Evolutionary conservation across 2,113 vertebrate genomes (phyloP), one percentile per base, ranked within the genome.

Genomic region (Forbesichthys papilliferus): DNA sequence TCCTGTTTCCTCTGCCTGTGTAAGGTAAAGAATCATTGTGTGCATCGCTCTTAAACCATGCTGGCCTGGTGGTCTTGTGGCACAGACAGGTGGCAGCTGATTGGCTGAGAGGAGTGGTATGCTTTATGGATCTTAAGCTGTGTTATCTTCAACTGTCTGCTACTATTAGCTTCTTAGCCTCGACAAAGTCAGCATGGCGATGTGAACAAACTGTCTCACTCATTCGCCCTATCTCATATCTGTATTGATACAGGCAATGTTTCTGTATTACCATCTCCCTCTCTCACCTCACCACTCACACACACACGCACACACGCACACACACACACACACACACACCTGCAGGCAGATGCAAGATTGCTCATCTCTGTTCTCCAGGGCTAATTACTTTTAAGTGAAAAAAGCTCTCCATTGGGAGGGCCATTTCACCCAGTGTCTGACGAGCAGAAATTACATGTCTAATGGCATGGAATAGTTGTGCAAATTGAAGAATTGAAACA

Each of bases 371-470:
- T 82, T 91, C 87, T 85, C 85, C 68, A 73, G 54, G 82, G 77
- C 86, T 94, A 94, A 96, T 96, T 94, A 92, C 87, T 88, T 5
- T 89, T 79, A 91, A 92, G 85, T 86, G 75, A 75, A 88, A 79
- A 90, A 92, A 87, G 67, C 90, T 92, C 90, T 85, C 82, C 83
- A 82, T 74, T 88, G 93, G 93, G 85, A 80, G 79, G 87, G 81
- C 74, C 70, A 87, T 94, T 92, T 90, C 85, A 83, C 89, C 91
- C 85, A 53, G 10, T 87, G 84, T 92, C 91, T 94, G 93, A 93
- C 93, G 94, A 93, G 89, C 91, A 93, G 90, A 95, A 95, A 95
- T 95, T 94, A 95, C 92, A 91, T 92, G 88, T 92, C 87, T 94
- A 95, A 95, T 95, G 88, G 90, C 93, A 95, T 88, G 91, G 91